Evolutionary conservation across 92 coral and sea anemone species (phyloP).

Genomic region (Actinernus sp.): DNA sequence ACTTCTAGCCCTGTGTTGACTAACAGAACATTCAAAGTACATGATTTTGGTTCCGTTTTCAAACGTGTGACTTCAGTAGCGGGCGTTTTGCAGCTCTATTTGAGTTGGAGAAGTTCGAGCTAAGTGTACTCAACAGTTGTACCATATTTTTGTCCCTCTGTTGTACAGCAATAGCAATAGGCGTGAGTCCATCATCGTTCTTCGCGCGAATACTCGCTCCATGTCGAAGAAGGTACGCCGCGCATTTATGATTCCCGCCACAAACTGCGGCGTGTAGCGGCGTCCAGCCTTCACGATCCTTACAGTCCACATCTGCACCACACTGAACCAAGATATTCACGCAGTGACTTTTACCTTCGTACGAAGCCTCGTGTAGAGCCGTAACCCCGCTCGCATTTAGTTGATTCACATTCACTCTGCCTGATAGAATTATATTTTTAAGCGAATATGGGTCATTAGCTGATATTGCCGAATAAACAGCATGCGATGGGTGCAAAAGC

Average conservation of each 20-base stretch:
- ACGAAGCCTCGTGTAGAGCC: slow-evolving; percentile 89
- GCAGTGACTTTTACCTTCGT: slow-evolving; percentile 83
- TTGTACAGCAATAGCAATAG: slow-evolving; percentile 78
- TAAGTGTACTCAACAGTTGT: slow-evolving; percentile 52
- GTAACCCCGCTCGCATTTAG: slow-evolving; percentile 82
- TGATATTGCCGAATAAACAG: slow-evolving; percentile 80
- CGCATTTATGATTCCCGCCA: slow-evolving; percentile 78
- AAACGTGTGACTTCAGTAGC: slow-evolving; percentile 1
- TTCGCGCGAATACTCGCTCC: slow-evolving; percentile 78
- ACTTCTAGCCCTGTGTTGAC: too few species aligned
- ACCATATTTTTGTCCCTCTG: slow-evolving; percentile 87
- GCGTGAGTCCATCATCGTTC: slow-evolving; percentile 85
- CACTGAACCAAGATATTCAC: slow-evolving; percentile 69
- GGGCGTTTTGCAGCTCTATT: not conserved
- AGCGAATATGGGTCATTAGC: slow-evolving; percentile 77
- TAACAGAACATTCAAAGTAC: too few species aligned
- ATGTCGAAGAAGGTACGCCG: slow-evolving; percentile 56
- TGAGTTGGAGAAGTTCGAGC: not conserved
- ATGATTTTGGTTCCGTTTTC: too few species aligned
- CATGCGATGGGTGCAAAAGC: slow-evolving; percentile 79
- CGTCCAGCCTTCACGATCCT: slow-evolving; percentile 87
- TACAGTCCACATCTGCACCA: slow-evolving; percentile 78
- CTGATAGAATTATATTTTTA: slow-evolving; percentile 81
- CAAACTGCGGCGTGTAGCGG: slow-evolving; percentile 94
- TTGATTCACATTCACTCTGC: slow-evolving; percentile 81